These are phyloP conservation scores for Caenorhabditis elegans DNA, from an alignment of 1,140 invertebrate genomes.

Conservation along the genomic window WBcel235 BX284606.5:2553501-2554000, in stretches of 20 bases:
- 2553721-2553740: background rate
- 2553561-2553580: slow-evolving; percentile 58
- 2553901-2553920: background rate
- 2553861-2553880: slow-evolving; percentile 11
- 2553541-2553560: too few species aligned
- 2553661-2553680: background rate
- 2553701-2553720: background rate
- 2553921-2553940: background rate
- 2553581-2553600: slow-evolving; percentile 59
- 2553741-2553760: background rate
- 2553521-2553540: too few species aligned
- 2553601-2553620: slow-evolving; percentile 59
- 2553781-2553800: background rate
- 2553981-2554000: slow-evolving; percentile 21
- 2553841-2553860: slow-evolving; percentile 19
- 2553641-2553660: background rate
- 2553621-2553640: slow-evolving; percentile 55
- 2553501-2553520: too few species aligned
- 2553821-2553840: slow-evolving; percentile 23
- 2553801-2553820: slow-evolving; percentile 3
- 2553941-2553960: slow-evolving; percentile 8
- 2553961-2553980: slow-evolving; percentile 6
- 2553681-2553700: background rate
- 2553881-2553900: background rate
- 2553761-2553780: background rate